Percentiles rank a stretch among this genome's conserved stretches.
Evolutionary conservation across 2,113 vertebrate species (phyloP).

Genomic region (Lagopus leucura): DNA sequence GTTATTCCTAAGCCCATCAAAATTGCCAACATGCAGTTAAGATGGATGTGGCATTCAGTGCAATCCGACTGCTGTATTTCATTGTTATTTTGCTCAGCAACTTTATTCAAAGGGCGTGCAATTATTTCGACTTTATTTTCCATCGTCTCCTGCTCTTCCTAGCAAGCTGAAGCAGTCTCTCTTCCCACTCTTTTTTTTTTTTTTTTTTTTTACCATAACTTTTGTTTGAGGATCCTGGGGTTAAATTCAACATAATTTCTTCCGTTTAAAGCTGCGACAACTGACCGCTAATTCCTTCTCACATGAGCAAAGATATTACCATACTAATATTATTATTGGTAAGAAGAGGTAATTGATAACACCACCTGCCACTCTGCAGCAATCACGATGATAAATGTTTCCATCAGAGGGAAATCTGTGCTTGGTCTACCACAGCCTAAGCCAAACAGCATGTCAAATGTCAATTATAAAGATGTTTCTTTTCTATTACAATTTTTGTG

Average conservation of each 20-base stretch:
- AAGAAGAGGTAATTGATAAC: conserved; percentile 84
- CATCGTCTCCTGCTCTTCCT: background rate
- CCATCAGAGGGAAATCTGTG: conserved; percentile 82
- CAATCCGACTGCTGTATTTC: background rate
- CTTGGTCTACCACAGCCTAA: conserved; percentile 78
- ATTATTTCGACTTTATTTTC: conserved; percentile 42
- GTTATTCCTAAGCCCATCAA: background rate
- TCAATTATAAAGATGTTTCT: conserved; percentile 84
- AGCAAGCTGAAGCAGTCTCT: background rate
- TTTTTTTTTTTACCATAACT: conserved; percentile 16
- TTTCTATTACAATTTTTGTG: conserved; percentile 64
- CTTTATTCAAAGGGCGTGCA: conserved; percentile 23
- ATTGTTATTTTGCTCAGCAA: conserved; percentile 11
- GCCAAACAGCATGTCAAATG: conserved; percentile 82
- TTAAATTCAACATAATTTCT: conserved; percentile 56
- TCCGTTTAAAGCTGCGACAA: conserved; percentile 61
- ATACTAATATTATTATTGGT: conserved; percentile 88
- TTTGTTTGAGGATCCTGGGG: conserved; percentile 55
- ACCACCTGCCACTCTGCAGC: conserved; percentile 83
- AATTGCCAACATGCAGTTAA: background rate
- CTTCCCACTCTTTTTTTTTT: background rate
- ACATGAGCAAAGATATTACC: conserved; percentile 81
- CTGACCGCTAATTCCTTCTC: conserved; percentile 74
- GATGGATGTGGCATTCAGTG: background rate
- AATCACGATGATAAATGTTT: conserved; percentile 86